Base-by-base conservation (phyloP, 2,888 invertebrate species). In the Orthonychiurus folsomi region DNA sequence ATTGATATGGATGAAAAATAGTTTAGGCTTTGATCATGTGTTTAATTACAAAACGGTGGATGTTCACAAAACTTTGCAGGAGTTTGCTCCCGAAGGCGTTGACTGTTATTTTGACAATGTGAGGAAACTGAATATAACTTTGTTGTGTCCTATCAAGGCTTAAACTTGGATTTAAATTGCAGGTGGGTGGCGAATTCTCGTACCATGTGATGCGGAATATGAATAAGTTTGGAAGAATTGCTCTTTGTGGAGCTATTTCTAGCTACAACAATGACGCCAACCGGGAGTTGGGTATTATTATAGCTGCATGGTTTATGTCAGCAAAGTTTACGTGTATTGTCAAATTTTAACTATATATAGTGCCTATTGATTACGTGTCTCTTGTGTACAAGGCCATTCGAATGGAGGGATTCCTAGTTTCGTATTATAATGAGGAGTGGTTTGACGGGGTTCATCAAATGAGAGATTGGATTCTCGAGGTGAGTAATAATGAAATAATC, bases 71-170 rank as follows among this genome's bases (percentile, higher is more conserved):
- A 82, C 81, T 48, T 77, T 88, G 12, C 81, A 80, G 66, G 77
- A 82, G 74, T 78, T 77, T 57, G 86, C 86, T 9, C 85, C 86
- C 0, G 77, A 85, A 15, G 87, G 87, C 3, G 77, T 88, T 0
- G 86, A 88, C 74, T 85, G 86, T 73, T 88, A 86, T 73, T 88
- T 87, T 74, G 88, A 88, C 75, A 88, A 88, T 76, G 88, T 88
- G 77, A 76, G 56, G 28, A 26, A 28, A 3, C 55, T 1, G 18
- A 26, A 2, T 50, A 9, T 37, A 37, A 5, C 5, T 9, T 5
- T 25, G 21, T 26, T 21, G 5, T 18, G 3, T 23, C 5, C 56
- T n/a, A 3, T 37, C 5, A 37, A 15, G 5, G 15, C 9, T 37
- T 37, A 57, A 28, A 5, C 25, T 57, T 25, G 27, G 28, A 3